A percentile compares a stretch with the other conserved stretches of the same genome.
Evolutionary conservation across 2,113 vertebrate species (phyloP).

Genomic region (Neoarius graeffei): DNA sequence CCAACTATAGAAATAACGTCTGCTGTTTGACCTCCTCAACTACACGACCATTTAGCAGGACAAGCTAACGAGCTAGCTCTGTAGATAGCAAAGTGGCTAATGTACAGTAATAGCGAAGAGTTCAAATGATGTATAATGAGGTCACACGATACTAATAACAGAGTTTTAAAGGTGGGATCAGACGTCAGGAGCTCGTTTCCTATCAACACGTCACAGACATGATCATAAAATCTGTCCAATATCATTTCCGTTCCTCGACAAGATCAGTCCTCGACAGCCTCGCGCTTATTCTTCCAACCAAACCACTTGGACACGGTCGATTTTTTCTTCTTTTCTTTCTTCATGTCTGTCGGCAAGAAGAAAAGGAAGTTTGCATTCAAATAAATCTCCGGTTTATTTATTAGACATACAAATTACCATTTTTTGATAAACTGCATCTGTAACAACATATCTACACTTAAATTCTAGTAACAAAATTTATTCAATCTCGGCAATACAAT

Average conservation of each 20-base stretch:
- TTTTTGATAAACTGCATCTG: neutral
- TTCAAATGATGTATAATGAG: neutral
- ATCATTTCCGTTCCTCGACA: neutral
- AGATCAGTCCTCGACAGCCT: slow-evolving; percentile 49
- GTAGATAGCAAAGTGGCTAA: neutral
- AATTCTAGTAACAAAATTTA: no score
- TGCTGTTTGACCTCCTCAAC: neutral
- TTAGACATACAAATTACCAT: neutral
- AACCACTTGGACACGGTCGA: slow-evolving; percentile 66
- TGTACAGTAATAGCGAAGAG: neutral
- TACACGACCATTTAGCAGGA: no score
- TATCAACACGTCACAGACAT: no score
- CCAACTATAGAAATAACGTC: no score
- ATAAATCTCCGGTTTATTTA: no score
- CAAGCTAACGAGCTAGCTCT: neutral
- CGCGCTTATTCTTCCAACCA: slow-evolving; percentile 61
- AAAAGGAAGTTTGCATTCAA: neutral
- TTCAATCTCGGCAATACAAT: no score
- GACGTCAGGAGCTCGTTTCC: neutral
- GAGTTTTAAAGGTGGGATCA: neutral
- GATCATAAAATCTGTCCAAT: no score
- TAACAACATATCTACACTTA: neutral
- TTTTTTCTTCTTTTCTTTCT: slow-evolving; percentile 76
- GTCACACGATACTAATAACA: neutral
- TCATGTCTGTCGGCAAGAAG: slow-evolving; percentile 60